Percentiles rank a stretch among this genome's conserved stretches.
Conservation (phyloP, 2,113 vertebrate genomes). For the Oxygymnocypris stewartii region DNA sequence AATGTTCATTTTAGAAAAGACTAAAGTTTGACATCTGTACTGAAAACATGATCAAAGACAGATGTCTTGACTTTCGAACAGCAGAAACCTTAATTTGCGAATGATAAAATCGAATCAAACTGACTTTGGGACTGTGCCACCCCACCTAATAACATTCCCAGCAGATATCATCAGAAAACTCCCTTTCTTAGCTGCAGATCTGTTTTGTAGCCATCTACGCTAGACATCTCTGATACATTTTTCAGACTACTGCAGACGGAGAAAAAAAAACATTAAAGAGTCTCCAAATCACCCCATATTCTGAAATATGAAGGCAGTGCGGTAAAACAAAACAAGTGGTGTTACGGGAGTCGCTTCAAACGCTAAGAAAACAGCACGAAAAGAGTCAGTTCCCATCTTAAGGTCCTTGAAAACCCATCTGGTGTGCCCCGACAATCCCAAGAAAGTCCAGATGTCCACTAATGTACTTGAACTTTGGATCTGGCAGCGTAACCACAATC, state of each 20-base stretch:
- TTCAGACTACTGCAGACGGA: conserved; percentile 8
- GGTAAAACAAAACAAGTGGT: conserved; percentile 7
- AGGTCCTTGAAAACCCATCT: conserved; percentile 39
- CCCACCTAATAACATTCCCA: not conserved
- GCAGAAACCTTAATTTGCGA: conserved; percentile 1
- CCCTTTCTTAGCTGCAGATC: not conserved
- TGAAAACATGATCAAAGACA: not conserved
- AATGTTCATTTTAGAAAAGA: not conserved
- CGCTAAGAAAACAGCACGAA: not conserved
- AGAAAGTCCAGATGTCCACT: conserved; percentile 18
- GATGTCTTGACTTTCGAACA: not conserved
- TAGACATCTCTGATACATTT: conserved; percentile 39
- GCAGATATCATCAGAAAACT: conserved; percentile 32
- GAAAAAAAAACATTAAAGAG: not conserved
- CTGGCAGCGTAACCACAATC: not conserved
- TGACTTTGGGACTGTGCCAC: conserved; percentile 14
- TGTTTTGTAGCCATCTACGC: not conserved
- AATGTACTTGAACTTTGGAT: conserved; percentile 26
- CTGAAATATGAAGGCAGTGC: not conserved
- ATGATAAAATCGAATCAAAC: conserved; percentile 18
- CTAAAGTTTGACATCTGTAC: not conserved
- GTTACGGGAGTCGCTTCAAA: not conserved
- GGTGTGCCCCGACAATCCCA: not conserved
- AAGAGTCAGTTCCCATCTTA: conserved; percentile 2
- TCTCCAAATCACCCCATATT: not conserved